These are phyloP conservation scores for Phalera bucephala DNA, from an alignment of 2,888 invertebrate genomes.

Conservation along the genomic window DNA sequence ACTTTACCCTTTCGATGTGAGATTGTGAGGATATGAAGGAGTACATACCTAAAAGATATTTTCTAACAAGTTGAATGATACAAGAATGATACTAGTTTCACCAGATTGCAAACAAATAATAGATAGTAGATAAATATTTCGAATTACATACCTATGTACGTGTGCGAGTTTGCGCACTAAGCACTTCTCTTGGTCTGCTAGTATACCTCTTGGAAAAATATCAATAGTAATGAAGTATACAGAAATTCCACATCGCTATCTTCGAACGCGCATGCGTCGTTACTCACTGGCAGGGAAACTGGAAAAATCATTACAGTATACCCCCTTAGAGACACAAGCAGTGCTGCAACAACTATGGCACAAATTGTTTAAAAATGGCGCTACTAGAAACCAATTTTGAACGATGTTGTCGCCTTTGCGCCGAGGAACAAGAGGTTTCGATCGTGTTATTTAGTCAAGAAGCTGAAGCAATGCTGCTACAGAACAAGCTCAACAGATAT, in stretches of 20 bases:
- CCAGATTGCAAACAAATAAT: too few species aligned
- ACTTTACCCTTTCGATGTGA: too few species aligned
- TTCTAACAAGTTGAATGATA: too few species aligned
- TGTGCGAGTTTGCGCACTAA: neutral
- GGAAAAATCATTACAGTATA: constrained; percentile 61
- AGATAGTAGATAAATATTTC: too few species aligned
- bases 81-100: too few species aligned
- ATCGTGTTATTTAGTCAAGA: constrained; percentile 86
- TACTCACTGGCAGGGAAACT: constrained; percentile 33
- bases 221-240: constrained; percentile 58
- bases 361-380: constrained; percentile 35
- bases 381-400: constrained; percentile 54
- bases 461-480: constrained; percentile 85
- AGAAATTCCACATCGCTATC: constrained; percentile 32
- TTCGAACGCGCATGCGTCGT: constrained; percentile 60
- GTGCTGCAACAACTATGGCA: constrained; percentile 18
- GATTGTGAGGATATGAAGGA: too few species aligned
- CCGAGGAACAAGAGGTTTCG: constrained; percentile 82
- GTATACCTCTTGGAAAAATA: constrained; percentile 32
- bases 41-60: too few species aligned
- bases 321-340: constrained; percentile 15
- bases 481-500: constrained; percentile 87
- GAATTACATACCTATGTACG: neutral
- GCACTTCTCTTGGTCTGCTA: neutral
- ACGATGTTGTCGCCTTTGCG: constrained; percentile 86